A percentile compares a stretch with the other conserved stretches of the same genome.
Evolutionary conservation across 1,140 invertebrate genomes (phyloP).

Genomic region (Caenorhabditis tropicalis): DNA sequence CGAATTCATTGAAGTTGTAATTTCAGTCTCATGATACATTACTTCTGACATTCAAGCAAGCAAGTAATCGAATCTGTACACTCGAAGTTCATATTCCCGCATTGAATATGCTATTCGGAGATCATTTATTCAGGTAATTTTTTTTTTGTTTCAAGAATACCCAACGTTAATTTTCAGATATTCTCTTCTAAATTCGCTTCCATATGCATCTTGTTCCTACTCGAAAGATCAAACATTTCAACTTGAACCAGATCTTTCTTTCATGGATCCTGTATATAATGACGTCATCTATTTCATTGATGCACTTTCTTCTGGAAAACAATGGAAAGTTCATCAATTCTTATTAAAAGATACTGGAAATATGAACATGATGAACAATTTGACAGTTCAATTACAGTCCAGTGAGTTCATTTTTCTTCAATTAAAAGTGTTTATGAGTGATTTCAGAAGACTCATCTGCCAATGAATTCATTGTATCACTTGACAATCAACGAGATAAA

Average conservation of each 20-base stretch:
- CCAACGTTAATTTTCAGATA: slow-evolving; percentile 6
- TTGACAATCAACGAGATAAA: slow-evolving; percentile 45
- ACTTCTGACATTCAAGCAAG: slow-evolving; percentile 39
- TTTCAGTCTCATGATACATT: slow-evolving; percentile 47
- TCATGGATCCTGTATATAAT: slow-evolving; percentile 44
- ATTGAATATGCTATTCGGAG: slow-evolving; percentile 48
- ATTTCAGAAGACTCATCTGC: slow-evolving; percentile 32
- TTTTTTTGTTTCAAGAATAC: not conserved
- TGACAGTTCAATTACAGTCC: slow-evolving; percentile 1
- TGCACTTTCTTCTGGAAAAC: slow-evolving; percentile 5
- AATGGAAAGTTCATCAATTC: slow-evolving; percentile 48
- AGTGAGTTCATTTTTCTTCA: not conserved
- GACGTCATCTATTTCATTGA: slow-evolving; percentile 50
- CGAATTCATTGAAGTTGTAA: no score
- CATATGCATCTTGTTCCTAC: slow-evolving; percentile 51
- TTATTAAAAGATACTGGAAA: slow-evolving; percentile 27
- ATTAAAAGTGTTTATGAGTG: no score
- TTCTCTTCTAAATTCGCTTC: slow-evolving; percentile 45
- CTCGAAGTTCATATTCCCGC: slow-evolving; percentile 49
- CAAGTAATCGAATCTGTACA: slow-evolving; percentile 50
- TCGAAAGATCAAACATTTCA: slow-evolving; percentile 17
- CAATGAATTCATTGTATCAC: slow-evolving; percentile 41
- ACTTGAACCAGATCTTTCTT: slow-evolving; percentile 49
- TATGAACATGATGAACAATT: slow-evolving; percentile 39
- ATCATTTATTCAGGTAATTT: slow-evolving; percentile 47